These are phyloP conservation scores for Tenualosa thibaudeaui DNA, from an alignment of 2,797 vertebrate species.

Conservation along the genomic window DNA sequence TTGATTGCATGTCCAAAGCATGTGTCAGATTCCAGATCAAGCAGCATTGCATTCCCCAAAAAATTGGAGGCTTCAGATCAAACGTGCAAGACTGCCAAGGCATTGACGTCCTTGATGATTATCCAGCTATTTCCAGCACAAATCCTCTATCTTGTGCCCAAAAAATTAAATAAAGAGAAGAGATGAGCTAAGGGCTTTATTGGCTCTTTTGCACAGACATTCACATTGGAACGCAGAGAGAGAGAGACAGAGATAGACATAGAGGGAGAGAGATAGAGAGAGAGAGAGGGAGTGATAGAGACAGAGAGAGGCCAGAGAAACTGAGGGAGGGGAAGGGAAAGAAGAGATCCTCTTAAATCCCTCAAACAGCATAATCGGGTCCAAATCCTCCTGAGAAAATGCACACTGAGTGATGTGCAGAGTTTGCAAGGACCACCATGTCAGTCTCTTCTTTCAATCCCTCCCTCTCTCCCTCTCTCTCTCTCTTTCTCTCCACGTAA, in stretches of 20 bases:
- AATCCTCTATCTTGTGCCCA: neutral
- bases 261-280: conserved; percentile 20
- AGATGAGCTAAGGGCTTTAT: conserved; percentile 18
- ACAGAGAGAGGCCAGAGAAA: conserved; percentile 24
- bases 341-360: conserved; percentile 43
- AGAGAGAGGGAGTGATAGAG: neutral
- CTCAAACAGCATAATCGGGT: conserved; percentile 43
- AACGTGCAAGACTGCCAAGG: neutral
- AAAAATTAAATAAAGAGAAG: conserved; percentile 10
- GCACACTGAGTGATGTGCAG: conserved; percentile 42
- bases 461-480: neutral
- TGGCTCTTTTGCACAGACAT: neutral
- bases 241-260: neutral
- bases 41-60: neutral
- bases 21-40: neutral
- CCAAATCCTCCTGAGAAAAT: conserved; percentile 48
- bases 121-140: conserved; percentile 17
- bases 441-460: conserved; percentile 37
- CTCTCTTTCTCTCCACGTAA: neutral
- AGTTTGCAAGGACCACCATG: conserved; percentile 46
- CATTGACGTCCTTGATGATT: neutral
- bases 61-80: neutral
- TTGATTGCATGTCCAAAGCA: neutral
- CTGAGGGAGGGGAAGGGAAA: neutral
- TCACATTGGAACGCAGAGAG: neutral